Percentiles rank a stretch among this genome's conserved stretches.
These are phyloP conservation scores for Euglossa dilemma DNA, from an alignment of 1,140 invertebrate genomes.

Conservation along the genomic window DNA sequence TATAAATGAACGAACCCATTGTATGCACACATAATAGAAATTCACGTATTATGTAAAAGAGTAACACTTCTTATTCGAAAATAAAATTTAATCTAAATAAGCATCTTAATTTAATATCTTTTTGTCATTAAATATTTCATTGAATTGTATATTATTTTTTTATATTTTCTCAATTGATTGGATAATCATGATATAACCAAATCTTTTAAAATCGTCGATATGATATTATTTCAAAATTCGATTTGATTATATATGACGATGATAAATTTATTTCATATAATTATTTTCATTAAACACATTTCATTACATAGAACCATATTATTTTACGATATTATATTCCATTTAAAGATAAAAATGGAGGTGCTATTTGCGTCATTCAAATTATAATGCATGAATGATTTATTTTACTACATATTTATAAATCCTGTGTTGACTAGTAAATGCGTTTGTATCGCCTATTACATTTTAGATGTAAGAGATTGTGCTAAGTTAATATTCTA, in stretches of 20 bases:
- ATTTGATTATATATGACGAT: background rate
- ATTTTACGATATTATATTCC: background rate
- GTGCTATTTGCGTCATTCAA: slow-evolving; percentile 26
- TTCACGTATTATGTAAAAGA: background rate
- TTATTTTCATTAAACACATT: background rate
- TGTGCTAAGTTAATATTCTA: background rate
- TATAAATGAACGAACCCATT: background rate
- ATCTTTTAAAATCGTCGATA: background rate
- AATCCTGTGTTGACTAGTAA: background rate
- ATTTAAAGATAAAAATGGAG: slow-evolving; percentile 4
- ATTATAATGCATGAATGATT: slow-evolving; percentile 36
- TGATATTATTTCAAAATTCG: background rate
- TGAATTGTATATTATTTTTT: background rate
- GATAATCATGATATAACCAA: background rate
- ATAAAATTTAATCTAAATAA: background rate
- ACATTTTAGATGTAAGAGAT: background rate
- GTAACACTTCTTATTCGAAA: background rate
- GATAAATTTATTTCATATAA: background rate
- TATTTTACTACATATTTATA: slow-evolving; percentile 13
- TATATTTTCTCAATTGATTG: background rate
- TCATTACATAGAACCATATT: background rate
- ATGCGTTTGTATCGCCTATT: background rate
- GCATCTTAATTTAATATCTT: background rate
- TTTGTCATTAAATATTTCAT: background rate
- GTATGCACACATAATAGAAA: background rate